Conservation (phyloP, 1,140 invertebrate genomes). For the Druon quercuslanigerum region DNA sequence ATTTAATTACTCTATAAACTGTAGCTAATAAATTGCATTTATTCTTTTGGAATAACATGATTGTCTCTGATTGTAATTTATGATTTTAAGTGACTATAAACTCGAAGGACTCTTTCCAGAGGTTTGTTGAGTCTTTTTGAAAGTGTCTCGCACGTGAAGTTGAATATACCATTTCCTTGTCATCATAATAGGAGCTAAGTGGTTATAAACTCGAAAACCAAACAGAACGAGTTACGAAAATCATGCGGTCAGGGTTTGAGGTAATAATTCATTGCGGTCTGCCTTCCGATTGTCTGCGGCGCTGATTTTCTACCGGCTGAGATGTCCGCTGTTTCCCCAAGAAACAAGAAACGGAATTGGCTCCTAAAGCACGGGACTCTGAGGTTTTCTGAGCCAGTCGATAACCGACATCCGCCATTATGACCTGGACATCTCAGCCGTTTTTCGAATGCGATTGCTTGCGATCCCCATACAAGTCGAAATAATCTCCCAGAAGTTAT, state of each 20-base stretch:
- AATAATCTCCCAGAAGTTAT: slow-evolving; percentile 36
- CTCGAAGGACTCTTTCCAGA: too few relatives aligned
- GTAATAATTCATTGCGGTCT: slow-evolving; percentile 57
- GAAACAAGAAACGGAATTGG: slow-evolving; percentile 26
- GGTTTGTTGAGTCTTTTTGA: neutral
- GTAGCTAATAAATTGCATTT: too few relatives aligned
- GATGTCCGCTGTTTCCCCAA: slow-evolving; percentile 39
- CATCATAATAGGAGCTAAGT: slow-evolving; percentile 25
- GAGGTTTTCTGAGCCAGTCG: neutral
- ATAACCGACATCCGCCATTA: slow-evolving; percentile 17
- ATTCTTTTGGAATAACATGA: too few relatives aligned
- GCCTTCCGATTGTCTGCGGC: slow-evolving; percentile 46
- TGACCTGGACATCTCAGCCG: slow-evolving; percentile 42
- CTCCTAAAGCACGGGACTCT: neutral
- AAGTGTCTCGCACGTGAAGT: slow-evolving; percentile 27
- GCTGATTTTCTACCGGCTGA: slow-evolving; percentile 27
- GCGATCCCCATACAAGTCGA: slow-evolving; percentile 66
- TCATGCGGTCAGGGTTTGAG: slow-evolving; percentile 50
- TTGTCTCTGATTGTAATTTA: too few relatives aligned
- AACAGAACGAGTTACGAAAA: slow-evolving; percentile 52
- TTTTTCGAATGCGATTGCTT: slow-evolving; percentile 51
- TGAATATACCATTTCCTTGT: slow-evolving; percentile 26
- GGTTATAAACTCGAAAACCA: slow-evolving; percentile 21
- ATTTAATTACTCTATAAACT: neutral
- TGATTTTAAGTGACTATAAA: too few relatives aligned